Percentiles rank a stretch among this genome's conserved stretches.
Evolutionary conservation across 2,888 invertebrate genomes (phyloP).

Genomic region (Epinotia ramella): DNA sequence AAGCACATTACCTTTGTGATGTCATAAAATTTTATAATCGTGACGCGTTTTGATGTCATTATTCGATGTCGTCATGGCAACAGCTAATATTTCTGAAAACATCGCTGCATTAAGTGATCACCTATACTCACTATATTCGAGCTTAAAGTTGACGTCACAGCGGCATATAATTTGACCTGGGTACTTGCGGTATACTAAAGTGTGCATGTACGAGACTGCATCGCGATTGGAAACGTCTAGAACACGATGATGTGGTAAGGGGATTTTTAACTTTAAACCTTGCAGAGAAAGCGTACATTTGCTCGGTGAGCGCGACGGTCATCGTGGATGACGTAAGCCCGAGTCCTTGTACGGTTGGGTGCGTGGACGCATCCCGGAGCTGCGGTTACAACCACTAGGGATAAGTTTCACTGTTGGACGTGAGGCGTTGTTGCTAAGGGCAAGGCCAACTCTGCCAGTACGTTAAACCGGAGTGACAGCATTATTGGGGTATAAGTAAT

Average conservation of each 20-base stretch:
- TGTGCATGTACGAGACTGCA: constrained; percentile 41
- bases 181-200: constrained; percentile 40
- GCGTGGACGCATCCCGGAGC: constrained; percentile 75
- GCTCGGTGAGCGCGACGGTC: constrained; percentile 55
- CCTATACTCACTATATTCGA: constrained; percentile 4
- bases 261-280: constrained; percentile 54
- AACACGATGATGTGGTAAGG: constrained; percentile 42
- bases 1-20: constrained; percentile 14
- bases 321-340: constrained; percentile 67
- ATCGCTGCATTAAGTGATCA: constrained; percentile 23
- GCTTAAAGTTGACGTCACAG: constrained; percentile 41
- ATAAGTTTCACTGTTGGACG: constrained; percentile 78
- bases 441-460: constrained; percentile 53
- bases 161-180: constrained; percentile 31
- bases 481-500: constrained; percentile 7
- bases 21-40: neutral
- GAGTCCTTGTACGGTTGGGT: constrained; percentile 81
- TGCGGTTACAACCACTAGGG: constrained; percentile 79
- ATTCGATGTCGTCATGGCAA: constrained; percentile 20
- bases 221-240: constrained; percentile 42
- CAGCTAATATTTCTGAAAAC: constrained; percentile 9
- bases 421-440: constrained; percentile 71
- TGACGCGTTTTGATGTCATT: constrained; percentile 27
- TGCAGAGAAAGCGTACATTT: constrained; percentile 56
- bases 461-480: constrained; percentile 8